Base-by-base conservation (phyloP, 2,888 invertebrate species). In the Rotaria macrura region DNA sequence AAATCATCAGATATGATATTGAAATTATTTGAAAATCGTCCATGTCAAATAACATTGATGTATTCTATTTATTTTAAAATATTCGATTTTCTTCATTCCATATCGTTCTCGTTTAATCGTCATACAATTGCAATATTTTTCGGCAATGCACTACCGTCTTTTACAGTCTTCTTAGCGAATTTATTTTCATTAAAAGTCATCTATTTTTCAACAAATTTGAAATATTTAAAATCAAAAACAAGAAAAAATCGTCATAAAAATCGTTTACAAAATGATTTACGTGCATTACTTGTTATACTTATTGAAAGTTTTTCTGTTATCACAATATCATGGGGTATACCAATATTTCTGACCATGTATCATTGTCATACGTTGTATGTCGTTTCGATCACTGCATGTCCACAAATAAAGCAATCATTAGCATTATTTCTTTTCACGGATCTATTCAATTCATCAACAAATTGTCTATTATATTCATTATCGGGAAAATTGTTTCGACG, bases 401-500 rank as follows among this genome's bases (percentile, higher is more conserved):
- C 40, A 43, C 25, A 79, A 43, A 79, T 79, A 40, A 79, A 40
- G n/a, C 1, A n/a, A 25, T 23, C 25, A 12, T n/a, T 79, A 43
- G 43, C 17, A 7, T 40, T 43, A 6, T 79, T 79, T 79, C 79
- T 79, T n/a, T 79, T 79, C n/a, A 38, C 43, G 23, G 79, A 79
- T 79, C 14, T 79, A 25, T 79, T 79, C n/a, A 79, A 79, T 40
- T 79, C 79, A 43, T 79, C 79, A 14, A 79, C 79, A 23, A 79
- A 79, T 43, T 79, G 79, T 79, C n/a, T 79, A 25, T 79, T 79
- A n/a, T 79, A 79, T 43, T 79, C 79, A 40, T 79, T 79, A n/a
- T 79, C 79, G 25, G 79, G 79, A 79, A 79, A 79, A 79, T 43
- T 79, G 43, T 79, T 79, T 79, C 79, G 79, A 79, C 40, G n/a